phyloP scores from a whole-genome alignment of 2,888 invertebrate species.

The Sphaeridia pumilis region DNA sequence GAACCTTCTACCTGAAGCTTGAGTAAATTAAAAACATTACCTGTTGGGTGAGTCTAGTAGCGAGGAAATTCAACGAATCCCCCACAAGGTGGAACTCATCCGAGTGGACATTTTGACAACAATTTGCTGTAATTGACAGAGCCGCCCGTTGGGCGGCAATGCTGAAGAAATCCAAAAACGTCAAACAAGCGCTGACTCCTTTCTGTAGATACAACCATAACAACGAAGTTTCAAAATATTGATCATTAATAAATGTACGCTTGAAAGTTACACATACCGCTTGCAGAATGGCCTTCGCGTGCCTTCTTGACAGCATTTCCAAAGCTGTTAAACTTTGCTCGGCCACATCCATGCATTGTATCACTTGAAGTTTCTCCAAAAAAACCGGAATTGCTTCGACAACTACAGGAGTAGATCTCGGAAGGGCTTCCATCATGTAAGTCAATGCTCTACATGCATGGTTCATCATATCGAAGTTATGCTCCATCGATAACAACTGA shows the following conservation, averaged over 20 bases:
- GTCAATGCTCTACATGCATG: constrained; percentile 96
- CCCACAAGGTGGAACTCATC: constrained; percentile 90
- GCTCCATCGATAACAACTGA: constrained; percentile 83
- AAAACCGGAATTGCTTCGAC: constrained; percentile 96
- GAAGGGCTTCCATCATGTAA: constrained; percentile 98
- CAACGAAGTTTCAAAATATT: constrained; percentile 1
- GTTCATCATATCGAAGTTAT: constrained; percentile 99
- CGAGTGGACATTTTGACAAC: constrained; percentile 82
- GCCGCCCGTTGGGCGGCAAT: constrained; percentile 96
- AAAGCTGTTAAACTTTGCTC: constrained; percentile 95
- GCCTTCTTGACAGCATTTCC: constrained; percentile 90
- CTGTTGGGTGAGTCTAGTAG: constrained; percentile 50
- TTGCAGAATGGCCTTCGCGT: constrained; percentile 90
- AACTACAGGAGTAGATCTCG: constrained; percentile 88
- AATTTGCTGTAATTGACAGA: constrained; percentile 91
- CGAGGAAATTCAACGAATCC: constrained; percentile 74
- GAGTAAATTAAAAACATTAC: constrained; percentile 30
- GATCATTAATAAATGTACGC: background rate
- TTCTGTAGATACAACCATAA: constrained; percentile 47
- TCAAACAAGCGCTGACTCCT: constrained; percentile 91
- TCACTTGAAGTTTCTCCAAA: constrained; percentile 90
- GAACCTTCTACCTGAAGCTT: constrained; percentile 1
- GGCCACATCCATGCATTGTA: constrained; percentile 99
- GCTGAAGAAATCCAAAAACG: constrained; percentile 96
- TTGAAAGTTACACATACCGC: constrained; percentile 50